Evolutionary conservation across 2,888 invertebrate genomes (phyloP).

Genomic region (Ecdyonurus torrentis): DNA sequence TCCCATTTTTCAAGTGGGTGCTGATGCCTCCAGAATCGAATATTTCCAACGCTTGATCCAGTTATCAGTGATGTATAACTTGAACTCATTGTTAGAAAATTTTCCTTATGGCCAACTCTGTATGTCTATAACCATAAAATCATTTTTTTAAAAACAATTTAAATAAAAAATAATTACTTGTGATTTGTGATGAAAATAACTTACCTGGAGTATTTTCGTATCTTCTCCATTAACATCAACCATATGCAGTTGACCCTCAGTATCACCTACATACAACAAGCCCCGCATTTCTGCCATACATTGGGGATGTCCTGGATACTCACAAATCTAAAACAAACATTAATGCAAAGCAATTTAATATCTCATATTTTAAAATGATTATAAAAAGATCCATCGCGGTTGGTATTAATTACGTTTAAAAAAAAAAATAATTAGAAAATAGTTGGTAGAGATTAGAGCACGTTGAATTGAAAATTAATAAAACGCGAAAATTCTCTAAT

Average conservation of each 20-base stretch:
- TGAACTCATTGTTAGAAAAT: not conserved
- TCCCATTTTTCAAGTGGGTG: not conserved
- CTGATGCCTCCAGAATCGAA: not conserved
- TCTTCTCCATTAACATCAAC: constrained; percentile 10
- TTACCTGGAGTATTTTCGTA: constrained; percentile 9
- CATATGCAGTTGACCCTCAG: constrained; percentile 13
- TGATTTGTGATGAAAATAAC: not conserved
- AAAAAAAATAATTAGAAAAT: too few relatives aligned
- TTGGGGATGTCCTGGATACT: constrained; percentile 10
- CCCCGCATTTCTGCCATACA: constrained; percentile 12
- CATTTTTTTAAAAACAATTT: too few relatives aligned
- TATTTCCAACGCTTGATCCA: not conserved
- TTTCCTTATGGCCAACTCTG: not conserved
- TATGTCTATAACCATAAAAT: too few relatives aligned
- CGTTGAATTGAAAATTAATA: too few relatives aligned
- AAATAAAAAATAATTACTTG: not conserved
- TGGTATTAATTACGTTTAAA: too few relatives aligned
- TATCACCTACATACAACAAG: constrained; percentile 14
- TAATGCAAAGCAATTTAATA: too few relatives aligned
- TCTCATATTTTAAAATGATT: too few relatives aligned
- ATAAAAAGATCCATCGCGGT: too few relatives aligned
- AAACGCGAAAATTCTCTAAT: too few relatives aligned
- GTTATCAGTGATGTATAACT: not conserved
- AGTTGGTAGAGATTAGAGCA: too few relatives aligned
- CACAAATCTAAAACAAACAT: constrained; percentile 6